Conservation (phyloP, 2,797 vertebrate species). For the Enteromius trimaculatus region DNA sequence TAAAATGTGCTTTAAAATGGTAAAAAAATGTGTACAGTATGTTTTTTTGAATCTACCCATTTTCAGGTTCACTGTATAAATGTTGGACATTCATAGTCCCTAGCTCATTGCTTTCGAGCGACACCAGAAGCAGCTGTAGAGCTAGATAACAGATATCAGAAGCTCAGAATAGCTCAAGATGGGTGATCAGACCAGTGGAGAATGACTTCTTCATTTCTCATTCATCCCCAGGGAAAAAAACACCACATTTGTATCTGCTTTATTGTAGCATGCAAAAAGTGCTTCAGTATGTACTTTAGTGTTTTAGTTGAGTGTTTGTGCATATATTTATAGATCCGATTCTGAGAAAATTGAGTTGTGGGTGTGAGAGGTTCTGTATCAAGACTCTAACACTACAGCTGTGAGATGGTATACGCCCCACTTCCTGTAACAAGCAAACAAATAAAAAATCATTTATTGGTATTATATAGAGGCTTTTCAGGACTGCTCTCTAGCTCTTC, state of each 20-base stretch:
- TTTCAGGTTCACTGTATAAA: background rate
- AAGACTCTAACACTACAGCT: background rate
- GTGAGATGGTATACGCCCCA: constrained; percentile 17
- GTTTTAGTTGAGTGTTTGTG: background rate
- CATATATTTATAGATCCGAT: background rate
- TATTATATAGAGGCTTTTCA: constrained; percentile 10
- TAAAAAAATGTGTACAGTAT: too few species aligned
- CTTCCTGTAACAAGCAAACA: constrained; percentile 40
- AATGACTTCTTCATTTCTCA: background rate
- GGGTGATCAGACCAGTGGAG: background rate
- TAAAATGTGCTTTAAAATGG: too few species aligned
- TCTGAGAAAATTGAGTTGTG: constrained; percentile 3
- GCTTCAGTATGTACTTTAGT: background rate
- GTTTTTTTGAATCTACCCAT: background rate
- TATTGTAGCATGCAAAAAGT: background rate
- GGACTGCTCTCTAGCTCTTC: background rate
- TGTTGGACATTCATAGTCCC: background rate
- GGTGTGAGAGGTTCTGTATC: constrained; percentile 10
- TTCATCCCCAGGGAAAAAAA: background rate
- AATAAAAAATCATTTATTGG: constrained; percentile 33
- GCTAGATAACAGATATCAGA: background rate
- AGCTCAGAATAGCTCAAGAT: background rate
- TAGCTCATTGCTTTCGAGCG: background rate
- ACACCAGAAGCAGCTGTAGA: background rate
- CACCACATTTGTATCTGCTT: background rate